Evolutionary conservation across 2,113 vertebrate species (phyloP).

Genomic region (Fukomys damarensis): DNA sequence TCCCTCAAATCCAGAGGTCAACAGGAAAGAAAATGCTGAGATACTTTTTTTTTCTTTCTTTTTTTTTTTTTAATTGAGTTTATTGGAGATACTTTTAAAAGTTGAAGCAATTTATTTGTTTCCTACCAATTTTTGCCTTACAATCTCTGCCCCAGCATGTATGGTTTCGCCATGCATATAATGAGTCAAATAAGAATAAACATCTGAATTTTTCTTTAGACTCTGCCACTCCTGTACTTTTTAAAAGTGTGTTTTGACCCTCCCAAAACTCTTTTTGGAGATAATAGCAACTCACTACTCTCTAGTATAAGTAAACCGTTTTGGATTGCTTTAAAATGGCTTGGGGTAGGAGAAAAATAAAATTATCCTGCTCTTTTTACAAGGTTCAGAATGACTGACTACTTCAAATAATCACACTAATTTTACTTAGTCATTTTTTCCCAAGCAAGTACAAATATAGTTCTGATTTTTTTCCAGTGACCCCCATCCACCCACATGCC

Average conservation of each 20-base stretch:
- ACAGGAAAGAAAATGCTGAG: not conserved
- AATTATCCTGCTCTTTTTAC: slow-evolving; percentile 49
- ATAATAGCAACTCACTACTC: not conserved
- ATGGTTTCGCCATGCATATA: not conserved
- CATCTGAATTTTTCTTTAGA: not conserved
- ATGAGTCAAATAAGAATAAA: slow-evolving; percentile 16
- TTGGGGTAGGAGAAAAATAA: slow-evolving; percentile 61
- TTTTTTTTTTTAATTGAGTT: too few relatives aligned
- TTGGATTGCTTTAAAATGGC: slow-evolving; percentile 52
- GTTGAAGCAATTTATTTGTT: not conserved
- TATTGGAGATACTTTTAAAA: not conserved
- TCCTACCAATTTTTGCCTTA: not conserved
- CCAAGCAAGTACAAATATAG: slow-evolving; percentile 49
- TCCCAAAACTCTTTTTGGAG: not conserved
- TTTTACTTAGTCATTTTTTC: slow-evolving; percentile 69
- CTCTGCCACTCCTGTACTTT: not conserved
- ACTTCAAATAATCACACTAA: slow-evolving; percentile 64
- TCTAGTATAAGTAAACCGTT: slow-evolving; percentile 9
- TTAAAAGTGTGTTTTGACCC: not conserved
- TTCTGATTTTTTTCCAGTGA: slow-evolving; percentile 49
- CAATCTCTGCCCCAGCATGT: not conserved
- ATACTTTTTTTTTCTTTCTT: too few relatives aligned
- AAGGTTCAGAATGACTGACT: slow-evolving; percentile 69
- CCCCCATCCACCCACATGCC: not conserved
- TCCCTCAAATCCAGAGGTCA: not conserved